Base-by-base conservation (phyloP, 2,888 invertebrate species). In the Cylindroiulus punctatus region DNA sequence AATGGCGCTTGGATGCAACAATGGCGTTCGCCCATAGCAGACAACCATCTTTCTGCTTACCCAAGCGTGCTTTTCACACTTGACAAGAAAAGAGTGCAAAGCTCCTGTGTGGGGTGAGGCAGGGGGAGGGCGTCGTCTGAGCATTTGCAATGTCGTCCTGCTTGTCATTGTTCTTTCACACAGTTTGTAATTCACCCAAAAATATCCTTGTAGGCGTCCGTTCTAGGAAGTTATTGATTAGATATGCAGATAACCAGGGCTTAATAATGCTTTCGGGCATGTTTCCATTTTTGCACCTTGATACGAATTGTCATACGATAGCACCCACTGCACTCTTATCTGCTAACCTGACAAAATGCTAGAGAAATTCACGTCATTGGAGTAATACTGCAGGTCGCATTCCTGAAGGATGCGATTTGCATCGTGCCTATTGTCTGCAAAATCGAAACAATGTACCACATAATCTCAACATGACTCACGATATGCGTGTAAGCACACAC, bases 31-130 rank as follows among this genome's bases (percentile, higher is more conserved):
- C 65, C 65, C 65, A 26, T 65, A 26, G 82, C 82, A 82, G 82
- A 82, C 82, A 82, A 82, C 42, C 82, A 82, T 82, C 82, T 82
- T 82, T 82, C 82, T 82, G 82, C 40, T 82, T 42, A n/a, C 40
- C 26, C 36, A 42, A 82, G 82, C 82, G 82, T 82, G 36, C 40
- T 42, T 82, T 82, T 82, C 82, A 82, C 82, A 82, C 82, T 82
- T 42, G 36, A 42, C 82, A 82, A 42, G 82, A 82, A 82, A 36
- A 36, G 42, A 82, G 82, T 40, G 82, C 36, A 40, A 82, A 82
- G 82, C 82, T 36, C 42, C 40, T 82, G 42, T 36, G 30, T 81
- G 30, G 81, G 32, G 7, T 5, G 81, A 30, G 8, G 82, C 1
- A 12, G 19, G 4, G 5, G 82, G 82, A 36, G 82, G 82, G 19